Evolutionary conservation across 2,113 vertebrate species (phyloP), one percentile per base, ranked within the genome.

Genomic region (Ciconia stormi): DNA sequence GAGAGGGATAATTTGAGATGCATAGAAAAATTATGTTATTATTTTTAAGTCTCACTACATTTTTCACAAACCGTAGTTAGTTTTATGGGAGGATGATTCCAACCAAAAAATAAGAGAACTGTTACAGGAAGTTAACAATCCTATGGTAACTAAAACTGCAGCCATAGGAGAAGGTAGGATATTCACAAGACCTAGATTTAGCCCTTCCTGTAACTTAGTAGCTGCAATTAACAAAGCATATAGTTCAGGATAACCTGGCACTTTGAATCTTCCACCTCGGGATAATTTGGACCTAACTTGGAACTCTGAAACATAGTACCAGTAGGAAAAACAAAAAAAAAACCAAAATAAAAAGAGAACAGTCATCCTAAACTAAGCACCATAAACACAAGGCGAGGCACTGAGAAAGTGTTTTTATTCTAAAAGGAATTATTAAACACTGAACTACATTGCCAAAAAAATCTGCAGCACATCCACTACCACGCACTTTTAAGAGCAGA

Each of bases 291-390:
- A 34, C 7, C 5, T 9, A 38, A 53, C 13, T 21, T 17, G 6
- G 42, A 76, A 56, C 36, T 69, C 36, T 13, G 16, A 61, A 74
- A 62, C 38, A 50, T 63, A 2, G 6, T 16, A 21, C 13, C 46
- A 67, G 5, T 1, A 62, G 16, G 42, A 55, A 65, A 91, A 2
- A 8, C 11, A 15, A 58, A 25, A 46, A 22, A 29, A 2, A 38
- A n/a, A n/a, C n/a, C 0, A 0, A 12, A 56, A 27, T 9, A 27
- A 89, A 67, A 62, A 5, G 4, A 66, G 32, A 50, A 21, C 7
- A 66, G 8, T 23, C 32, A 63, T 10, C n/a, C 30, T 52, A 59
- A 88, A 21, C 36, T 8, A 7, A 34, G 3, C 58, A 61, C 23
- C 61, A 6, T 0, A 6, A 69, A 16, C 18, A 17, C 56, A 78